Percentiles rank a stretch among this genome's conserved stretches.
These are phyloP conservation scores for Buceros bicornis DNA, from an alignment of 2,797 vertebrate genomes.

Conservation along the genomic window DNA sequence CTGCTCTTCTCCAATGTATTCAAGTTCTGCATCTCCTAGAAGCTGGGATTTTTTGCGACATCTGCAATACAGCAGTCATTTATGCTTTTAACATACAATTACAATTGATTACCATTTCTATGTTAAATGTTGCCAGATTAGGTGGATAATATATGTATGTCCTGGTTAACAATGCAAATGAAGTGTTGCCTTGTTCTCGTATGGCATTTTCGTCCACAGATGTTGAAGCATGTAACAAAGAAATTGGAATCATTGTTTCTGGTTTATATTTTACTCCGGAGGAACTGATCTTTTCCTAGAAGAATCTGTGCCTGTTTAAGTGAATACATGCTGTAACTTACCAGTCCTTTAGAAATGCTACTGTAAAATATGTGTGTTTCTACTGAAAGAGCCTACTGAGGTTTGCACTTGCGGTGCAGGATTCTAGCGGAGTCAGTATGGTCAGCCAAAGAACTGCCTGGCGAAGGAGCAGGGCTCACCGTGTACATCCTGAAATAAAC, in stretches of 20 bases:
- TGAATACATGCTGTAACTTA: not conserved
- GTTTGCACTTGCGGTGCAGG: not conserved
- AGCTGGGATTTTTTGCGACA: not conserved
- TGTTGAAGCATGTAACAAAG: not conserved
- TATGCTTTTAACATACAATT: not conserved
- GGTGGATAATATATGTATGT: not conserved
- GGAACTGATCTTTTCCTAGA: not conserved
- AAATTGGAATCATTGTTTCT: not conserved
- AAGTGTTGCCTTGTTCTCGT: not conserved
- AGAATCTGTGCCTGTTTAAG: not conserved
- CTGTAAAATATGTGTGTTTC: not conserved
- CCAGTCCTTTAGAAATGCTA: not conserved
- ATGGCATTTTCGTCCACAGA: not conserved
- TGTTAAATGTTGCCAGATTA: not conserved
- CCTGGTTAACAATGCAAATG: not conserved
- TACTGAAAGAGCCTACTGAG: slow-evolving; percentile 18
- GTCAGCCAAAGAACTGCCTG: not conserved
- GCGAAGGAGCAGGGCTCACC: not conserved
- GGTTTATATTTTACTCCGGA: not conserved
- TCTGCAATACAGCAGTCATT: not conserved
- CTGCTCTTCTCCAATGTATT: not conserved
- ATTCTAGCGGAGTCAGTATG: not conserved
- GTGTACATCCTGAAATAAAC: not conserved
- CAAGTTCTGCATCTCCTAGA: not conserved
- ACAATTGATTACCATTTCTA: not conserved